A percentile compares a stretch with the other conserved stretches of the same genome.
Evolutionary conservation across 1,140 invertebrate species (phyloP).

Genomic region (Polyergus mexicanus): DNA sequence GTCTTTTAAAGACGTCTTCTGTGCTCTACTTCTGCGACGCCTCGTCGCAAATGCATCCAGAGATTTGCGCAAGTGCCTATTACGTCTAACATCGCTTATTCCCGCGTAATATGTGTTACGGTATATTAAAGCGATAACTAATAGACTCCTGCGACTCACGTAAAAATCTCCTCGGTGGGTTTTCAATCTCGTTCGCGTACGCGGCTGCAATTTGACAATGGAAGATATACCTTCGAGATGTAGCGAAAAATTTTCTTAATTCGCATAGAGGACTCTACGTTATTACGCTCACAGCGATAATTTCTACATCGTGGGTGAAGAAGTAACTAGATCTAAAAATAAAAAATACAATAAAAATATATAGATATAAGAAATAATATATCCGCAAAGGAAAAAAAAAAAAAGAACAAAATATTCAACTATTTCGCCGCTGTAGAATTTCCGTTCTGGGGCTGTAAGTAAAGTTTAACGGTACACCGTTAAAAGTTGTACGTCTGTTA

Average conservation of each 20-base stretch:
- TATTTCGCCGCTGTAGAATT: too few species aligned
- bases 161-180: slow-evolving; percentile 13
- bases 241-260: not conserved
- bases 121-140: slow-evolving; percentile 23
- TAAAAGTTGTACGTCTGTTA: not conserved
- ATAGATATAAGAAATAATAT: not conserved
- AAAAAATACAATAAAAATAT: not conserved
- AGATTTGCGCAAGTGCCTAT: slow-evolving; percentile 39
- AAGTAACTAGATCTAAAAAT: not conserved
- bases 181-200: not conserved
- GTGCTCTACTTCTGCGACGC: slow-evolving; percentile 44
- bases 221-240: not conserved
- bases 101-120: slow-evolving; percentile 11
- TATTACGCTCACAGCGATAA: not conserved
- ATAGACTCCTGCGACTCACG: slow-evolving; percentile 18
- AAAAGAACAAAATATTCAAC: not conserved
- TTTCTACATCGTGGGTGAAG: not conserved
- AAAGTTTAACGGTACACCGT: not conserved
- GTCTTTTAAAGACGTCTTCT: slow-evolving; percentile 36
- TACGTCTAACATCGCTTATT: slow-evolving; percentile 39
- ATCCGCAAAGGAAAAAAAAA: not conserved
- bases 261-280: not conserved
- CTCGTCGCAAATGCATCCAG: slow-evolving; percentile 37
- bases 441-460: not conserved
- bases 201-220: not conserved